Base-by-base conservation (phyloP, 1,140 invertebrate genomes). In the Euwallacea similis region DNA sequence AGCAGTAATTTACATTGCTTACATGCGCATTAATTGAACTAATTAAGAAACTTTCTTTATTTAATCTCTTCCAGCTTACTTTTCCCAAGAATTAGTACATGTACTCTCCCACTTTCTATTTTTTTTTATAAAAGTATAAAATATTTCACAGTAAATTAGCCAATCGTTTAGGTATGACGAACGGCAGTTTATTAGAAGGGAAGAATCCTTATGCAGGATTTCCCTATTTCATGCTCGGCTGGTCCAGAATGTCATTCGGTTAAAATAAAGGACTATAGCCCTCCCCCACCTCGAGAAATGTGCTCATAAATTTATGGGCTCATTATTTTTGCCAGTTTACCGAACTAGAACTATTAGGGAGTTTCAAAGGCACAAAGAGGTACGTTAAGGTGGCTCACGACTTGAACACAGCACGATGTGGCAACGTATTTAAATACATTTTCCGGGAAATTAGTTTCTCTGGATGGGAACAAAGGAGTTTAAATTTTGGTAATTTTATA, bases 141-240 rank as follows among this genome's bases (percentile, higher is more conserved):
- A 72, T 72, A 66, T 72, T 72, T 72, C 64, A 66, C 70, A 66
- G 63, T 72, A 72, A 62, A 72, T 72, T 72, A 66, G 56, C 70
- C 63, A 55, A 62, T 66, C 70, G 46, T 72, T 72, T 62, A 63
- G 43, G 54, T 72, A 72, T 67, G 70, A 72, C 63, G 64, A 66
- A 66, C 70, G 63, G 64, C 70, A 66, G 63, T 72, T 66, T 72
- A 72, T 72, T 72, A 72, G 58, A 21, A 43, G 58, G 46, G 46
- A 33, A 33, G 21, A 71, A 72, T 72, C 65, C 70, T 66, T 66
- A 72, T 66, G 63, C 55, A 59, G 64, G 70, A 72, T 66, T 66
- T 66, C 70, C 62, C 64, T 72, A 72, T 72, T 72, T 72, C 63
- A 72, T 66, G 70, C 63, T 62, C 58, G 55, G 70, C 56, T 67